Evolutionary conservation across 2,797 vertebrate species (phyloP).

Genomic region (Cheracebus regulus): DNA sequence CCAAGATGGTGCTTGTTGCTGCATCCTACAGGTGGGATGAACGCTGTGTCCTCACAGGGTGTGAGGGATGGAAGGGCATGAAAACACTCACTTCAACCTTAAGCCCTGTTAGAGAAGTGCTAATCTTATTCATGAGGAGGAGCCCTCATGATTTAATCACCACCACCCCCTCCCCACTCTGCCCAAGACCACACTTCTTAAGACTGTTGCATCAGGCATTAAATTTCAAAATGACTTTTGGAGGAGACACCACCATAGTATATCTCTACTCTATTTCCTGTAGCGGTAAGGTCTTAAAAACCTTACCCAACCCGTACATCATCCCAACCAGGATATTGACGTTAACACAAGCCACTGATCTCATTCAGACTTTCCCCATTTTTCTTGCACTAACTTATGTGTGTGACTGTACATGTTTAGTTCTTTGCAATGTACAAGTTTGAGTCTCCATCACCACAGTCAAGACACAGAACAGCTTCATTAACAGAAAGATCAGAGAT

Average conservation of each 20-base stretch:
- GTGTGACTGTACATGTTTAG: neutral
- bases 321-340: neutral
- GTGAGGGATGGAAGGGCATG: neutral
- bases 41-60: neutral
- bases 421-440: neutral
- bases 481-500: neutral
- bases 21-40: too few species aligned
- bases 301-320: neutral
- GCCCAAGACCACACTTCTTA: neutral
- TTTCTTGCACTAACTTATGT: neutral
- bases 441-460: neutral
- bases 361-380: neutral
- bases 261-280: neutral
- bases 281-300: neutral
- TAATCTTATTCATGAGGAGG: neutral
- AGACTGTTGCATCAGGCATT: neutral
- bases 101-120: neutral
- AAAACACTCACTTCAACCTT: too few species aligned
- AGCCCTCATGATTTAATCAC: neutral
- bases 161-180: too few species aligned
- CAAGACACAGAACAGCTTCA: neutral
- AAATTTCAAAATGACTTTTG: neutral
- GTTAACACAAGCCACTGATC: too few species aligned
- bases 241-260: neutral
- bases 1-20: neutral